These are phyloP conservation scores for Fragum whitleyi DNA, from an alignment of 2,888 invertebrate genomes.

Conservation along the genomic window DNA sequence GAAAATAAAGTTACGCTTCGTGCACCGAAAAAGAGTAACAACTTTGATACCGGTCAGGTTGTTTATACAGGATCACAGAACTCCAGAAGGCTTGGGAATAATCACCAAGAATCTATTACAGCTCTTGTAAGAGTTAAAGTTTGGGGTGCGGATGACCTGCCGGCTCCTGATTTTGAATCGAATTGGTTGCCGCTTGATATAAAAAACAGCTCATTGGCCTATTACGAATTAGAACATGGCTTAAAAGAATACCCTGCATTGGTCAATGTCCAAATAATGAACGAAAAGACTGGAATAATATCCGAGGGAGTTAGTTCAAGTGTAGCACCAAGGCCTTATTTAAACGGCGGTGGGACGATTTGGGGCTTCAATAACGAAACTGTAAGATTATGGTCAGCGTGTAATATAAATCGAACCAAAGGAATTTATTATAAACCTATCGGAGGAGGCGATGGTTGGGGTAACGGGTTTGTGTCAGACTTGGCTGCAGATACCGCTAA, in stretches of 20 bases:
- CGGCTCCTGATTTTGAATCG: conserved; percentile 24
- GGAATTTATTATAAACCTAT: background rate
- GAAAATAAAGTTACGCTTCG: conserved; percentile 32
- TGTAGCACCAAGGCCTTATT: background rate
- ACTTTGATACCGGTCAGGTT: conserved; percentile 19
- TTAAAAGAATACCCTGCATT: conserved; percentile 34
- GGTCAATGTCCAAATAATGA: conserved; percentile 35
- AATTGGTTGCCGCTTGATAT: conserved; percentile 39
- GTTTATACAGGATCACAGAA: conserved; percentile 33
- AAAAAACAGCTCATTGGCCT: conserved; percentile 13
- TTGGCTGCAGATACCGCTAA: background rate
- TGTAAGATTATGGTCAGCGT: conserved; percentile 45
- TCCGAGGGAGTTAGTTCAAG: conserved; percentile 44
- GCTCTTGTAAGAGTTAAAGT: conserved; percentile 42
- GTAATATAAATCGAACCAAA: background rate
- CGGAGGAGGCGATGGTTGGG: conserved; percentile 34
- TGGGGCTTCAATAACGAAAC: conserved; percentile 34
- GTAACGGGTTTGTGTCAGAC: background rate
- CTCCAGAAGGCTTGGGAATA: conserved; percentile 19
- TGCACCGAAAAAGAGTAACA: conserved; percentile 39
- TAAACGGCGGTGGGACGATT: conserved; percentile 35
- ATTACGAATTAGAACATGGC: conserved; percentile 32
- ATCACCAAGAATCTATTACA: conserved; percentile 25
- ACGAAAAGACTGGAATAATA: background rate
- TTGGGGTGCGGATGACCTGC: conserved; percentile 35